These are phyloP conservation scores for Pogonocichla stellata DNA, from an alignment of 2,113 vertebrate species.

Conservation along the genomic window DNA sequence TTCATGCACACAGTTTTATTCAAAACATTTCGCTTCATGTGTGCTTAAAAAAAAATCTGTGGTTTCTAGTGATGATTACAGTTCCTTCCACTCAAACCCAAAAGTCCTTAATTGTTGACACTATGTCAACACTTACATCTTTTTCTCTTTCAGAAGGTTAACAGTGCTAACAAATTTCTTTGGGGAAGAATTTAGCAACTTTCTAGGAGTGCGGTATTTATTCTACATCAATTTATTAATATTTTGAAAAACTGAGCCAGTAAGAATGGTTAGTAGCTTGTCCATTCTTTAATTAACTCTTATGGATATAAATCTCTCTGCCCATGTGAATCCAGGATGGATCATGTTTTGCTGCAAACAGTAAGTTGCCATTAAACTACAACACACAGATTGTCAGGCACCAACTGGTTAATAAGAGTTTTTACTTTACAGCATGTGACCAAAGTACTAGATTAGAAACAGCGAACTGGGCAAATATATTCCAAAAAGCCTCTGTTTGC, in stretches of 20 bases:
- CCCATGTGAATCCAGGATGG: background rate
- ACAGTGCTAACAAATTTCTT: background rate
- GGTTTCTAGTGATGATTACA: background rate
- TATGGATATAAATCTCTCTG: background rate
- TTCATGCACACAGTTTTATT: background rate
- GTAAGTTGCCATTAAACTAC: background rate
- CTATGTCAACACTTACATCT: background rate
- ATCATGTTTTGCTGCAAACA: background rate
- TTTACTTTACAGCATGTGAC: background rate
- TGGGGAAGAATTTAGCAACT: background rate
- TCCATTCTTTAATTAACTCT: background rate
- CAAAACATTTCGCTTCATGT: background rate
- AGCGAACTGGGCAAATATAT: background rate
- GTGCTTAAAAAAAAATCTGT: background rate
- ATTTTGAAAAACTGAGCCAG: background rate
- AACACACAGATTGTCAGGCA: background rate
- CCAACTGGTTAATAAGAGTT: background rate
- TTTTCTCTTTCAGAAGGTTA: background rate
- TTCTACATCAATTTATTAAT: background rate
- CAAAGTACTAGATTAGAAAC: background rate
- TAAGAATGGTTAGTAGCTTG: background rate
- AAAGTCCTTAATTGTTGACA: background rate
- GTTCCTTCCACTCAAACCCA: background rate
- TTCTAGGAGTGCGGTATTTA: background rate
- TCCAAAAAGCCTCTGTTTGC: slow-evolving; percentile 25